Evolutionary conservation across 1,140 invertebrate species (phyloP).

Genomic region (Pogonognathellus flavescens): DNA sequence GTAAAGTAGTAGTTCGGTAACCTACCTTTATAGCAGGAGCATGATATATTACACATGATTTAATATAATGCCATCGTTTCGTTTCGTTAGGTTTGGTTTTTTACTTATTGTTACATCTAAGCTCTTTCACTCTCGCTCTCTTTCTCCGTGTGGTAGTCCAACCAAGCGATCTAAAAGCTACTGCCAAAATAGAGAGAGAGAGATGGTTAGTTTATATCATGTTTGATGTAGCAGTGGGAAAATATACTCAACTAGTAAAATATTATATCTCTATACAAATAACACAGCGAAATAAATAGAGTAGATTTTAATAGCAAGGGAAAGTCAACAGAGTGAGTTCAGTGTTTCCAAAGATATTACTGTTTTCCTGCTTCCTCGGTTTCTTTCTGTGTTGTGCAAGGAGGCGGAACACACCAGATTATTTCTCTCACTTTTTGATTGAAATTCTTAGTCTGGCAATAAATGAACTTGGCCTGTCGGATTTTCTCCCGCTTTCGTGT

Average conservation of each 20-base stretch:
- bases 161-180: not conserved
- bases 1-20: not conserved
- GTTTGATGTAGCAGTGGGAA: not conserved
- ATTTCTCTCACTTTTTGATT: conserved; percentile 47
- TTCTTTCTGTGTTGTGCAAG: conserved; percentile 40
- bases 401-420: conserved; percentile 42
- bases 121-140: not conserved
- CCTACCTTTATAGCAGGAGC: not conserved
- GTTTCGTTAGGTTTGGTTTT: conserved; percentile 32
- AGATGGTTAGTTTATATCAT: not conserved
- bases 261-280: conserved; percentile 12
- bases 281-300: not conserved
- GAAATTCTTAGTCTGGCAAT: conserved; percentile 44
- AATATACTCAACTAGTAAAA: not conserved
- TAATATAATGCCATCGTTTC: conserved; percentile 15
- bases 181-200: not conserved
- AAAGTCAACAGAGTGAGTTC: conserved; percentile 12
- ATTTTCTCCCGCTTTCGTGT: conserved; percentile 46
- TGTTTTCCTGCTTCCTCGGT: conserved; percentile 47
- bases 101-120: conserved; percentile 42
- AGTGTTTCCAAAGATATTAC: conserved; percentile 29
- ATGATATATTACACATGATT: conserved; percentile 22
- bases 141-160: not conserved
- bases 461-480: conserved; percentile 41
- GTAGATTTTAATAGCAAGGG: not conserved